Conservation (phyloP, 2,888 invertebrate genomes). For the Venustoraphidia nigricollis region DNA sequence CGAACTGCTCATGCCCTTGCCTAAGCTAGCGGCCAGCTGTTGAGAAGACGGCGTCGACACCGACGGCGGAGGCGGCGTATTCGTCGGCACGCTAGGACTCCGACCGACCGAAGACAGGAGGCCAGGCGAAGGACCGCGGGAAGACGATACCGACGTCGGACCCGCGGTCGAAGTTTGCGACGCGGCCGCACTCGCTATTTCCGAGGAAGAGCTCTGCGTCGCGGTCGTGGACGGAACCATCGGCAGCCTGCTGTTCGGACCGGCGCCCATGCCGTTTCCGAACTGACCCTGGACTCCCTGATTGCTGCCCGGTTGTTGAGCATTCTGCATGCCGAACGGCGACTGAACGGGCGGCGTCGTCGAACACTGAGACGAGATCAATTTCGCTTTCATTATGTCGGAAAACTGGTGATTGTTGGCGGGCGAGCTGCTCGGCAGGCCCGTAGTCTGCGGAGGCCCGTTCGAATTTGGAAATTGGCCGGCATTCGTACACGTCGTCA, state of each 20-base stretch:
- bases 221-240: conserved; percentile 20
- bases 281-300: conserved; percentile 22
- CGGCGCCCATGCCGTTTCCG: conserved; percentile 20
- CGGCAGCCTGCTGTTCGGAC: conserved; percentile 20
- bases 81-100: conserved; percentile 14
- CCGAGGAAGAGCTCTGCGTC: conserved; percentile 30
- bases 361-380: conserved; percentile 25
- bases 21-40: conserved; percentile 28
- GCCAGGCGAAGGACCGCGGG: conserved; percentile 38
- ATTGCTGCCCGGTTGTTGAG: conserved; percentile 19
- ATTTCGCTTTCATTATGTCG: conserved; percentile 42
- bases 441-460: conserved; percentile 31
- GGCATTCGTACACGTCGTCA: conserved; percentile 23
- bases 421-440: conserved; percentile 30
- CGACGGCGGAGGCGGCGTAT: conserved; percentile 25
- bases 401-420: conserved; percentile 37
- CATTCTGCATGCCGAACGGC: conserved; percentile 20
- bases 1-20: conserved; percentile 36
- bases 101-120: conserved; percentile 19
- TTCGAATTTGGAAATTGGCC: conserved; percentile 39
- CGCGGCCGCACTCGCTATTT: conserved; percentile 38
- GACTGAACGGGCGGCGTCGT: conserved; percentile 23
- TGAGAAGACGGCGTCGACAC: conserved; percentile 24
- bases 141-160: conserved; percentile 43
- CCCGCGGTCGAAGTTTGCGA: conserved; percentile 37